These are phyloP conservation scores for Pachyuromys duprasi DNA, from an alignment of 2,797 vertebrate genomes.

Conservation along the genomic window DNA sequence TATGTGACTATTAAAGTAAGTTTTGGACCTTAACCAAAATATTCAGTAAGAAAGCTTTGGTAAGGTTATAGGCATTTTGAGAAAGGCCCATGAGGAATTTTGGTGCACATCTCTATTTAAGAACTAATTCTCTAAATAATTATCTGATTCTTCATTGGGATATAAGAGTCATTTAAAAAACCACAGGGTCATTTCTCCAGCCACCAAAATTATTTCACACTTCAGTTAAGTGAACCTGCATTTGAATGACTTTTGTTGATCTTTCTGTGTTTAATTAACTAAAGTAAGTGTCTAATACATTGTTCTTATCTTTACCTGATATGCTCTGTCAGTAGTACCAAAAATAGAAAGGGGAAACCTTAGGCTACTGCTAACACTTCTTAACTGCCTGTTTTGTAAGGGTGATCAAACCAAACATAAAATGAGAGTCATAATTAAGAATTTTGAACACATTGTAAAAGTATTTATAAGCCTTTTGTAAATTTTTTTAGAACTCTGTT, in stretches of 20 bases:
- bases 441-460: background rate
- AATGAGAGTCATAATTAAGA: too few species aligned
- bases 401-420: too few species aligned
- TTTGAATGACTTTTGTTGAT: background rate
- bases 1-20: constrained; percentile 3
- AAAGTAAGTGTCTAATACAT: background rate
- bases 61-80: constrained; percentile 37
- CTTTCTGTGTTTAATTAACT: background rate
- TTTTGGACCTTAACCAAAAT: background rate
- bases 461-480: background rate
- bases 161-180: constrained; percentile 23
- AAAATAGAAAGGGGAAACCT: too few species aligned
- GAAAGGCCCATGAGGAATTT: background rate
- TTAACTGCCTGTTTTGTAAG: too few species aligned
- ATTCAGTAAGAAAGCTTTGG: constrained; percentile 29
- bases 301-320: background rate
- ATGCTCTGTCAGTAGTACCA: too few species aligned
- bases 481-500: background rate
- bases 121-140: background rate
- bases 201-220: too few species aligned
- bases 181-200: background rate
- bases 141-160: background rate
- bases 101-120: background rate
- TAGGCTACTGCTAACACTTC: too few species aligned
- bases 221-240: background rate